Base-by-base conservation (phyloP, 2,113 vertebrate genomes). In the Nycticebus coucang region DNA sequence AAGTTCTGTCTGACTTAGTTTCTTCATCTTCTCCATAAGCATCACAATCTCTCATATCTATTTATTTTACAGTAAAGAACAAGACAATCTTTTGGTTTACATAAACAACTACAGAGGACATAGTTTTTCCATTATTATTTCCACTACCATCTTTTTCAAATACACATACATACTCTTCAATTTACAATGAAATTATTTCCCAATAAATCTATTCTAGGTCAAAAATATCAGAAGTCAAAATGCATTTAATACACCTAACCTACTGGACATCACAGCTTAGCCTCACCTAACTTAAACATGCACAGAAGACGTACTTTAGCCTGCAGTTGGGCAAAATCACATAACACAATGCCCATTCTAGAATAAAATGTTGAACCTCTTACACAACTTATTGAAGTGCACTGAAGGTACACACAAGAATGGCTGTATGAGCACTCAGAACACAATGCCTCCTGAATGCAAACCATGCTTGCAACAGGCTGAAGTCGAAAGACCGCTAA, bases 1-100 rank as follows among this genome's bases (percentile, higher is more conserved):
- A 64, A 96, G 50, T 68, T 72, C n/a, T n/a, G n/a, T n/a, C n/a
- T 37, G 45, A 50, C 77, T 71, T 83, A n/a, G 21, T 62, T 95
- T 89, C 66, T 57, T 79, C 50, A 26, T 68, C 60, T 69, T 83
- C 74, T 62, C n/a, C 30, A 57, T 19, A 9, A 84, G 41, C 8
- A 71, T 53, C n/a, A 64, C 30, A 86, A 91, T 84, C 74, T 57
- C 59, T 96, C 57, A 82, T 8, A 55, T 57, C 41, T 68, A 78
- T 22, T 86, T 77, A n/a, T 57, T 90, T 45, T 77, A 50, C 26
- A 93, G 30, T 75, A 30, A 75, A 60, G 26, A 86, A 75, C 41
- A 89, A 68, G 33, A 53, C 37, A 11, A 81, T 72, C 33, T 78
- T 89, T 89, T 22, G 10, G 14, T 3, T 96, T 50, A 62, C 18